Evolutionary conservation across 64 coral and sea anemone species (phyloP), one percentile per base, ranked within the genome.

Genomic region (Actinia equina): DNA sequence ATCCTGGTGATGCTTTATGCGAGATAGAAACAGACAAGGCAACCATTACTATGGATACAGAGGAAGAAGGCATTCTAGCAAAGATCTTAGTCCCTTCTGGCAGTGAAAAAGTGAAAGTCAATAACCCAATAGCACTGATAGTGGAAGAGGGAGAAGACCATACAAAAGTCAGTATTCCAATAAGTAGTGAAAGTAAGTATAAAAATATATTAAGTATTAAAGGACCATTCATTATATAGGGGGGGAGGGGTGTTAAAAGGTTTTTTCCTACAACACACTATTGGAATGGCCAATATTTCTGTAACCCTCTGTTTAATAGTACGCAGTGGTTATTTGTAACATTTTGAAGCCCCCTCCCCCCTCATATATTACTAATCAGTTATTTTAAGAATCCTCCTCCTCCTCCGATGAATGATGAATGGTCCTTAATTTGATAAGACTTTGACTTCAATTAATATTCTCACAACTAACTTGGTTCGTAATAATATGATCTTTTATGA

Each of bases 1-100:
- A 82, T 7, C 84, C 91, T 58, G 94, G 94, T 17, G 94, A 96
- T 80, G 88, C 92, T 17, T 89, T 96, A 70, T 96, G 94, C 70
- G 94, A 96, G 88, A 96, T 96, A 87, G 94, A 96, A 85, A 96
- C 94, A 71, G 94, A 96, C 49, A 96, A 96, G 83, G 94, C 94
- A 22, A 96, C 94, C 2, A 89, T 96, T 5, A 86, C 94, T 15
- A 85, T 96, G 91, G 94, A 96, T 70, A 92, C 67, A 82, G 94
- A 96, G 45, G 94, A 96, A 16, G 91, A 96, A 87, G 94, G 94
- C 62, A 58, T 96, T 67, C 60, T 96, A 37, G 94, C 94, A 60
- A 96, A 96, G 91, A 96, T 96, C 52, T 62, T 96, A 57, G 52
- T 96, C 7, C 88, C 91, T 49, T 87, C 88, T 37, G 94, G 94